Base-by-base conservation (phyloP, 2,113 vertebrate species). In the Dasyornis broadbenti region DNA sequence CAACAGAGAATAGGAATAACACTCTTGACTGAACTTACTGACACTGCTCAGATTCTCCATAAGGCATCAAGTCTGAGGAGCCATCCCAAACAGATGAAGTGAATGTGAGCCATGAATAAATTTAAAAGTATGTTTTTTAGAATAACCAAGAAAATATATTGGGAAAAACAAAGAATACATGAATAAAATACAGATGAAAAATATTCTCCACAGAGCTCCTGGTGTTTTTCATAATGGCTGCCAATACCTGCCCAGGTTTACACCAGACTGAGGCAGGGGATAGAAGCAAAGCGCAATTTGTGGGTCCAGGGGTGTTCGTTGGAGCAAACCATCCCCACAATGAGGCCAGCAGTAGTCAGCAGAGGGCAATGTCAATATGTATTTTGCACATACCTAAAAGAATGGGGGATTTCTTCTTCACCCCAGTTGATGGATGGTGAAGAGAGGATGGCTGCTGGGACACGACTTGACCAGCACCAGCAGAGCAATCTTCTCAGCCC, bases 381-480 rank as follows among this genome's bases (percentile, higher is more conserved):
- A 30, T 75, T 86, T 91, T 33, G 59, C 18, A 39, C 9, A 2
- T 13, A 22, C 12, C 44, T 47, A 11, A 39, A 54, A 40, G 9
- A 31, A 30, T 30, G 28, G 20, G 50, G 42, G 14, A 40, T 66
- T 45, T 86, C 50, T 52, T 82, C n/a, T 24, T 81, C 44, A 21
- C 44, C 3, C 0, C 39, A 21, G 20, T 0, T 0, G 13, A 20
- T 33, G 57, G 16, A 56, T 1, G 3, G 47, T 63, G n/a, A 52
- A 52, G 23, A 57, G 30, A 68, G 16, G 23, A 37, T 3, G 6
- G 20, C 21, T 78, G 15, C 24, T 10, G 12, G 44, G 53, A 14
- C 12, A 2, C 10, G 21, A 50, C 16, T 40, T 39, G 31, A 59
- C 6, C 35, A 45, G 28, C 31, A 39, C 5, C 0, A 5, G 61